Evolutionary conservation across 1,140 invertebrate species (phyloP), one percentile per base, ranked within the genome.

Genomic region (Lutraria rhynchaena): DNA sequence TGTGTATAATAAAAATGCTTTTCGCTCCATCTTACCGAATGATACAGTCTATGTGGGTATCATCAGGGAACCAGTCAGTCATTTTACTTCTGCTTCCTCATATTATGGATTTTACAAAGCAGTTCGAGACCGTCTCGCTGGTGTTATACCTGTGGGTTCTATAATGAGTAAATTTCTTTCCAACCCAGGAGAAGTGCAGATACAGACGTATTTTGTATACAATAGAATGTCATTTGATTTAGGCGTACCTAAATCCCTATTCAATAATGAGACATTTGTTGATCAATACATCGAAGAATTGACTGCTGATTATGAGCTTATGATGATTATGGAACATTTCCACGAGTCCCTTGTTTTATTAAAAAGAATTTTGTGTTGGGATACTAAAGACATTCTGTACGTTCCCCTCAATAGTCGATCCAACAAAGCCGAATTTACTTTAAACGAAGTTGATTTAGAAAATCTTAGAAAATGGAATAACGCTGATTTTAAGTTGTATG

Each of bases 241-340:
- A 44, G 89, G 88, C 13, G 63, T 90, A 53, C 61, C 61, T 1
- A 13, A 22, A 24, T 9, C 31, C 3, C 60, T 83, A 27, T 87
- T 86, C 51, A 29, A 85, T n/a, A 82, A 87, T 27, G 33, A 60
- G 11, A 46, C 7, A 9, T 75, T 71, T 11, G 73, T 87, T n/a
- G 58, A 83, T 11, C 35, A 63, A 11, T 87, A 86, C 51, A 65
- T 91, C 13, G 2, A 83, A 58, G 55, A 87, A 33, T 37, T 91
- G 29, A 83, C 85, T 51, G 51, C 61, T 60, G 89, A 90, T 24
- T 90, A 89, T 73, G 13, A 46, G 0, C 69, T 90, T 5, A 84
- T 90, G 0, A 86, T 90, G 85, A 76, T 91, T 13, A 86, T 88
- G 81, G 89, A 91, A 61, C 78, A 86, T 65, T 89, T 91, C 49